phyloP scores from a whole-genome alignment of 2,113 vertebrate genomes.

The Sander lucioperca region DNA sequence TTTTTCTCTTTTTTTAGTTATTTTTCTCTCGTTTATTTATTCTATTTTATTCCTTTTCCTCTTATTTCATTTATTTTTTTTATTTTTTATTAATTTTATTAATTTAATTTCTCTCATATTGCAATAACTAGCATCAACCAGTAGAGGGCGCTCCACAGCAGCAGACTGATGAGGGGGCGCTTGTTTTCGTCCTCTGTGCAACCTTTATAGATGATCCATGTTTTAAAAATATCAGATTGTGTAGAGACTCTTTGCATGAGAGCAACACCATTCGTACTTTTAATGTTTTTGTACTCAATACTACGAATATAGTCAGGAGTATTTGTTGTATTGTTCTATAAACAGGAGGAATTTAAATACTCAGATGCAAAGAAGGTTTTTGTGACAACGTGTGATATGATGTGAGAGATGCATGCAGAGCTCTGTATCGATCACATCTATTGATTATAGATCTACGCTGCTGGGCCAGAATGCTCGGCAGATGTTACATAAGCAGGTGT shows the following conservation, averaged over 20 bases:
- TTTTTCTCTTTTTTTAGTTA: too few species aligned
- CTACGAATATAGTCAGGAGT: too few species aligned
- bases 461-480: constrained; percentile 18
- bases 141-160: not conserved
- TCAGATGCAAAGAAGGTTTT: not conserved
- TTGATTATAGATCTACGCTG: constrained; percentile 48
- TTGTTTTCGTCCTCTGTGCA: not conserved
- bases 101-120: not conserved
- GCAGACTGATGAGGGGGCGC: not conserved
- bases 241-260: too few species aligned
- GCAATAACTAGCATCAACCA: not conserved
- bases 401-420: not conserved
- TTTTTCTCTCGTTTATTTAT: too few species aligned
- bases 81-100: too few species aligned
- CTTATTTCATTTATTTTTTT: too few species aligned
- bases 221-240: too few species aligned
- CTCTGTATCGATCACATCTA: constrained; percentile 14
- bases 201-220: too few species aligned
- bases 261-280: too few species aligned
- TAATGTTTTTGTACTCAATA: not conserved
- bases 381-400: too few species aligned
- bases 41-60: too few species aligned
- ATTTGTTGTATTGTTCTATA: not conserved
- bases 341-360: not conserved
- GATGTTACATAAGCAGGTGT: constrained; percentile 51